Base-by-base conservation (phyloP, 2,888 invertebrate genomes). In the Hanleya hanleyi region DNA sequence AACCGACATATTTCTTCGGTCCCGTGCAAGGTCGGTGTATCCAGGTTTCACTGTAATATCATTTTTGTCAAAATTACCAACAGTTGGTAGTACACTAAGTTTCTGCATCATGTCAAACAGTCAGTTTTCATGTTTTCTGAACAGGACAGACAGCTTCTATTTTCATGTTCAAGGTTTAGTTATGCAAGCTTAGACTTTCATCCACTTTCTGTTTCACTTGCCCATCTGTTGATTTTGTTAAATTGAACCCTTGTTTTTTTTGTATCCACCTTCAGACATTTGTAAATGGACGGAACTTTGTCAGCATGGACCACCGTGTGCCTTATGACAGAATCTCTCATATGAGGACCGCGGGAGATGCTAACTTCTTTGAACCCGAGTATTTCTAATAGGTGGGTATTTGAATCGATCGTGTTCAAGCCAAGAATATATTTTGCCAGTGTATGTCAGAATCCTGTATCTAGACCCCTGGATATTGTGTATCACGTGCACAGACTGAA, bases 291-390 rank as follows among this genome's bases (percentile, higher is more conserved):
- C 62, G 77, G 33, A 74, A 69, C 32, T 82, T 81, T 69, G 41
- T 78, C 0, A 79, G 81, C 70, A 83, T 77, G 62, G 72, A 67
- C 41, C 83, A 83, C 65, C 77, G 84, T 32, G 70, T 83, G 9
- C 76, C 77, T 41, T 61, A 78, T 12, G 70, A 78, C 33, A 73
- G 75, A 41, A 74, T 83, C 33, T 75, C 76, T 47, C 79, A 82
- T 71, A 57, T 84, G 22, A 72, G 75, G 67, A 61, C 82, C 22
- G 77, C 69, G 22, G 84, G 83, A 29, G 74, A 77, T 62, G 81
- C 80, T 15, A 76, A 80, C 73, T 83, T 83, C 76, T 84, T 80
- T 71, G 81, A 84, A 64, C 82, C 84, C 33, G 81, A 83, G 72
- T 82, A 79, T 68, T 77, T 76, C 66, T 82, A 74, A 71, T n/a